Base-by-base conservation (phyloP, 2,888 invertebrate species). In the Melipona bicolor region DNA sequence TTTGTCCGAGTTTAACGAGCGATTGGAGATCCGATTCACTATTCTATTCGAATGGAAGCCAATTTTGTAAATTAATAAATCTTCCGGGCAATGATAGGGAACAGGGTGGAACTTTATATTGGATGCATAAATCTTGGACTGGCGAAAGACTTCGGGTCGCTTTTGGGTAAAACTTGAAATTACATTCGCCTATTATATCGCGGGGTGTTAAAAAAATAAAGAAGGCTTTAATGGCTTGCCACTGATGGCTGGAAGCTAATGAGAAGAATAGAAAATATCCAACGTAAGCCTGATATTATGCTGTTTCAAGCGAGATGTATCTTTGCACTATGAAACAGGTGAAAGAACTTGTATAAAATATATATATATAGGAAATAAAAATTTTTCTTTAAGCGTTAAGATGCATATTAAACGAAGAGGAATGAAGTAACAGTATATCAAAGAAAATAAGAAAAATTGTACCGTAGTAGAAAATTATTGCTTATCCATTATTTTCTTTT, bases 1-100 rank as follows among this genome's bases (percentile, higher is more conserved):
- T 11, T 32, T 19, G 32, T 36, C 21, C 36, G 5, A 64, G 32
- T 32, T 36, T 36, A 36, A 17, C 19, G 21, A 13, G 27, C 32
- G 32, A 13, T 21, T 32, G 21, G 24, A 17, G 49, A 15, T 67
- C 49, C 24, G 9, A n/a, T 17, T 49, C 49, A 0, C 24, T n/a
- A 24, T 61, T 61, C 17, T 61, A 61, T 24, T 61, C 27, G 6
- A 17, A 61, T 61, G n/a, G 24, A 19, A 61, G 17, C 17, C 24
- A 61, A 61, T 61, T 61, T 61, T 9, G 61, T 24, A 24, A 61
- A 61, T 27, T 27, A 61, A 61, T 61, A 61, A 61, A 61, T 61
- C 27, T n/a, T 24, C 17, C 27, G 17, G 9, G 24, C 17, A 61
- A 24, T 24, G 27, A 27, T 24, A 61, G 24, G 5, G n/a, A 61